These are phyloP conservation scores for Ganaspis sp. DNA, from an alignment of 1,140 invertebrate genomes.

Conservation along the genomic window DNA sequence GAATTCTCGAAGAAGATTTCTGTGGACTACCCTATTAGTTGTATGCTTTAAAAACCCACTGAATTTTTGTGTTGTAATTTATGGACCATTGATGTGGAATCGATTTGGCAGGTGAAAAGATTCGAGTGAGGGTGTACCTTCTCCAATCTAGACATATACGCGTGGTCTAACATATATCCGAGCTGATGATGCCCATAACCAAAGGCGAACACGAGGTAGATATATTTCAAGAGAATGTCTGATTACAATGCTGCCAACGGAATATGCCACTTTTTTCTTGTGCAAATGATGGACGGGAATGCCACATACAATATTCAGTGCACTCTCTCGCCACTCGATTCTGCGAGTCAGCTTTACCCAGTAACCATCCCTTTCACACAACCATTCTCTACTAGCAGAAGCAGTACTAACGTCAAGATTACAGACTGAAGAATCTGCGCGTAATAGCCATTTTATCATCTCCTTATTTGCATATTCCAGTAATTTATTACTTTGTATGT, in stretches of 20 bases:
- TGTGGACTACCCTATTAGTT: too few relatives aligned
- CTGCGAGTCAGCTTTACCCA: conserved; percentile 57
- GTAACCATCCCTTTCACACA: conserved; percentile 38
- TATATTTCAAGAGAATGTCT: conserved; percentile 61
- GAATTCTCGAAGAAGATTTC: too few relatives aligned
- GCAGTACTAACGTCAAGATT: neutral
- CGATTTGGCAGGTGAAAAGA: neutral
- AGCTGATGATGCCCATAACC: conserved; percentile 37
- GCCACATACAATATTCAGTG: conserved; percentile 61
- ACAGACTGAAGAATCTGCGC: neutral
- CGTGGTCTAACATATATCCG: neutral
- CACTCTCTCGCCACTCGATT: conserved; percentile 61
- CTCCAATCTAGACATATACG: conserved; percentile 1
- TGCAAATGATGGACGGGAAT: conserved; percentile 61
- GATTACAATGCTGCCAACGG: conserved; percentile 61
- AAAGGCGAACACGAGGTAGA: conserved; percentile 55
- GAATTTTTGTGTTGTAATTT: too few relatives aligned
- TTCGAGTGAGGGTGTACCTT: neutral
- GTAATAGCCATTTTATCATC: conserved; percentile 19
- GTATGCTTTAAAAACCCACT: too few relatives aligned
- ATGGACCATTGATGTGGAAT: neutral
- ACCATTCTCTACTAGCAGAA: neutral
- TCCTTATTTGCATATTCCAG: neutral
- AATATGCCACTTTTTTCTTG: conserved; percentile 57
- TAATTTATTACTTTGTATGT: neutral